These are phyloP conservation scores for Trichechus manatus DNA, from an alignment of 2,113 vertebrate species.

Conservation along the genomic window DNA sequence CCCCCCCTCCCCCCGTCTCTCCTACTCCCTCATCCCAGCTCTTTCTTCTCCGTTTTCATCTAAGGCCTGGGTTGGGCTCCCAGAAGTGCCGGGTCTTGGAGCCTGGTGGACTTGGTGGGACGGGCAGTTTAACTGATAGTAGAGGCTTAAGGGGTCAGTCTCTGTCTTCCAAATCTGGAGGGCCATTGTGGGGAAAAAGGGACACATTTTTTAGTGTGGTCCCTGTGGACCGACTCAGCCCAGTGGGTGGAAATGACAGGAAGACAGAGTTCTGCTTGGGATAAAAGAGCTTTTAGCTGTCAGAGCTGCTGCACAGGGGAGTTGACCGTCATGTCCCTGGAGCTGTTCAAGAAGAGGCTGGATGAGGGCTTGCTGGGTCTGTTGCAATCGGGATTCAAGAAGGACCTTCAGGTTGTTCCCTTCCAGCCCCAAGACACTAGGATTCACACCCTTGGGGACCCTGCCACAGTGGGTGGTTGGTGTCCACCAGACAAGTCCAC, in stretches of 20 bases:
- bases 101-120: constrained; percentile 28
- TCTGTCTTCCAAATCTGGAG: neutral
- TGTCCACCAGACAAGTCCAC: neutral
- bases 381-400: neutral
- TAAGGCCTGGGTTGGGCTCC: constrained; percentile 84
- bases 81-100: constrained; percentile 46
- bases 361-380: neutral
- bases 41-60: constrained; percentile 88
- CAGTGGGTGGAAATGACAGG: neutral
- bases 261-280: constrained; percentile 3
- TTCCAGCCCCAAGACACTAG: neutral
- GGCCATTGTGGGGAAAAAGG: neutral
- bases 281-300: neutral
- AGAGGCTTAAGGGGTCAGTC: neutral
- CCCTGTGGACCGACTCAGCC: neutral
- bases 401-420: neutral
- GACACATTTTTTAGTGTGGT: neutral
- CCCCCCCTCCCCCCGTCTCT: constrained; percentile 70
- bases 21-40: constrained; percentile 81
- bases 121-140: neutral
- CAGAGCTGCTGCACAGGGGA: neutral
- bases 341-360: neutral
- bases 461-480: neutral
- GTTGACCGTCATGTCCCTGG: neutral
- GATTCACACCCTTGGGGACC: neutral